Conservation (phyloP, 2,888 invertebrate species). For the Micoletzkya japonica region DNA sequence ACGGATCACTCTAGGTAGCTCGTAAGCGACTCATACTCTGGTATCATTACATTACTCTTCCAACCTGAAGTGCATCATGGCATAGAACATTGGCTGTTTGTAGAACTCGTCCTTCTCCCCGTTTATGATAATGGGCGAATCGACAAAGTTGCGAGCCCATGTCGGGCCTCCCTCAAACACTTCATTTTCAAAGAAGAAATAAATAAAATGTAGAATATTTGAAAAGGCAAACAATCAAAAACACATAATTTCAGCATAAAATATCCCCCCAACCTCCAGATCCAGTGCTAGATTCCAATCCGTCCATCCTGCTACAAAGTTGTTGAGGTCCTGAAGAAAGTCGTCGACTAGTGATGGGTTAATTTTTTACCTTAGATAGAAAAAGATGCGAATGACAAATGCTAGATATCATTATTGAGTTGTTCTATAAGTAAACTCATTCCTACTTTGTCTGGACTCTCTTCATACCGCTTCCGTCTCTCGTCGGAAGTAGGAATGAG, state of each 20-base stretch:
- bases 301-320: constrained; percentile 23
- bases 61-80: constrained; percentile 22
- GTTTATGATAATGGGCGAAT: constrained; percentile 22
- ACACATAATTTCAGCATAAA: background rate
- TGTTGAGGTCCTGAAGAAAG: constrained; percentile 6
- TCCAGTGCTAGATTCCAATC: constrained; percentile 26
- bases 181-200: too few relatives aligned
- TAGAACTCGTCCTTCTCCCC: constrained; percentile 19
- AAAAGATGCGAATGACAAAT: too few relatives aligned
- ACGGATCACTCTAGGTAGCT: background rate
- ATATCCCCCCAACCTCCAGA: background rate
- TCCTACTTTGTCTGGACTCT: too few relatives aligned
- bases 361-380: too few relatives aligned
- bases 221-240: background rate
- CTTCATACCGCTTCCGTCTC: too few relatives aligned
- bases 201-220: background rate
- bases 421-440: too few relatives aligned
- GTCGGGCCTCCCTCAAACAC: constrained; percentile 26
- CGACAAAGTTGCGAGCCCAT: constrained; percentile 25
- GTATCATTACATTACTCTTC: background rate
- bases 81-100: constrained; percentile 28
- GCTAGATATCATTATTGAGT: too few relatives aligned
- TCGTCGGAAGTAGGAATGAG: too few relatives aligned
- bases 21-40: background rate
- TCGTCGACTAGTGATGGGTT: too few relatives aligned